phyloP scores from a whole-genome alignment of 2,888 invertebrate species.

The Tipula vernalis region DNA sequence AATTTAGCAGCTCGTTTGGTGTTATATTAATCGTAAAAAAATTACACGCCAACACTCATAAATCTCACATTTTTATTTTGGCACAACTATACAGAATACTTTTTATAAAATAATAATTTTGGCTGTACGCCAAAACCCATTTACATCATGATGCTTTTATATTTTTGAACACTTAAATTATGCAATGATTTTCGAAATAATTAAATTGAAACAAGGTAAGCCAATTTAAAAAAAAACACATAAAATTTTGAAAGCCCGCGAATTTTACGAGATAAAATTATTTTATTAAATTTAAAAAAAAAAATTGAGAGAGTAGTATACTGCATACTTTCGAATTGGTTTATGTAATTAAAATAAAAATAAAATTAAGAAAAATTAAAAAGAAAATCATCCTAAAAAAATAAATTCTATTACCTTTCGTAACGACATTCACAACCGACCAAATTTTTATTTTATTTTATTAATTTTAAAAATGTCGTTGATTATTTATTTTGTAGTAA shows the following conservation, averaged over 20 bases:
- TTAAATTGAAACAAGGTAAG: too few relatives aligned
- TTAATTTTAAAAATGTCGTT: not conserved
- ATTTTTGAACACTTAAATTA: too few relatives aligned
- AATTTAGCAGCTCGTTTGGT: too few relatives aligned
- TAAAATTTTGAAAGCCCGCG: not conserved
- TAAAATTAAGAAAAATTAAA: not conserved
- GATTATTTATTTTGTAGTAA: not conserved
- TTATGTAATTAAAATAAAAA: not conserved
- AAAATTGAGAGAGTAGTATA: not conserved
- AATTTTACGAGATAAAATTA: not conserved
- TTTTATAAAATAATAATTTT: too few relatives aligned
- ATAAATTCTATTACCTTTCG: not conserved
- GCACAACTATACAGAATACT: too few relatives aligned
- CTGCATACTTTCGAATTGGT: not conserved
- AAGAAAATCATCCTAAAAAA: not conserved
- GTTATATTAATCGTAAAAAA: too few relatives aligned
- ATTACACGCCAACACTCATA: too few relatives aligned
- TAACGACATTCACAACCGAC: not conserved
- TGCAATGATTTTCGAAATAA: too few relatives aligned
- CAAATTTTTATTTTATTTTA: not conserved
- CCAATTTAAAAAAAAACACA: not conserved
- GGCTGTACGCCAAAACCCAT: too few relatives aligned
- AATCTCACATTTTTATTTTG: too few relatives aligned
- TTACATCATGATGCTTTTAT: too few relatives aligned
- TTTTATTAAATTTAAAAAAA: not conserved